Conservation (phyloP, 2,888 invertebrate genomes). For the Agrotis clavis region DNA sequence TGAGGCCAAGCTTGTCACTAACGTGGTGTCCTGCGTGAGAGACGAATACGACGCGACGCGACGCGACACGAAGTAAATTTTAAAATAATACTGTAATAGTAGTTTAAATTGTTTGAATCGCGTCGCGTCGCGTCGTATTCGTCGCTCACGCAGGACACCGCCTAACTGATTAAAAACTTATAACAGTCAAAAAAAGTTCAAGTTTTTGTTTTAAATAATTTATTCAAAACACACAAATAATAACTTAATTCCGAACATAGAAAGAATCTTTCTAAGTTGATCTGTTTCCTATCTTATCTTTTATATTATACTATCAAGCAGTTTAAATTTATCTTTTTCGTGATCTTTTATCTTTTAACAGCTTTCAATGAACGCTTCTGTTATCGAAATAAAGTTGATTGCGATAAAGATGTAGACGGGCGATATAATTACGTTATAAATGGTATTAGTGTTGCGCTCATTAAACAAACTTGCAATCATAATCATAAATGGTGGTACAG, state of each 20-base stretch:
- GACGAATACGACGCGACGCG: too few species aligned
- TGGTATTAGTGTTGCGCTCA: too few species aligned
- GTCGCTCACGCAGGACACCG: too few species aligned
- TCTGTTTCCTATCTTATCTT: conserved; percentile 37
- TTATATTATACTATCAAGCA: conserved; percentile 32
- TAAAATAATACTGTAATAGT: too few species aligned
- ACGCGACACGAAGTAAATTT: too few species aligned
- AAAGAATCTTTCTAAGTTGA: conserved; percentile 12
- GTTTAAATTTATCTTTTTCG: conserved; percentile 33
- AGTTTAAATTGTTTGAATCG: too few species aligned
- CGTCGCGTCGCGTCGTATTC: too few species aligned
- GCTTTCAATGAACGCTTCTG: conserved; percentile 46
- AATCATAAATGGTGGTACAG: too few species aligned
- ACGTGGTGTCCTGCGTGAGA: too few species aligned
- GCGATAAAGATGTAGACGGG: conserved; percentile 26
- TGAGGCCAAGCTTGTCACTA: too few species aligned
- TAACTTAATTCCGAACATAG: conserved; percentile 17
- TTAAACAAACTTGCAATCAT: background rate
- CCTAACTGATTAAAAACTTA: background rate
- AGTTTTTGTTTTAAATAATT: background rate
- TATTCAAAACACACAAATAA: conserved; percentile 17
- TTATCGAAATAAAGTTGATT: conserved; percentile 42
- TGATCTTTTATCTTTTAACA: conserved; percentile 50
- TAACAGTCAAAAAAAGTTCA: background rate
- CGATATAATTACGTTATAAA: background rate